Percentiles rank a stretch among this genome's conserved stretches.
These are phyloP conservation scores for Trissolcus brochymenae DNA, from an alignment of 2,888 invertebrate species.

Conservation along the genomic window DNA sequence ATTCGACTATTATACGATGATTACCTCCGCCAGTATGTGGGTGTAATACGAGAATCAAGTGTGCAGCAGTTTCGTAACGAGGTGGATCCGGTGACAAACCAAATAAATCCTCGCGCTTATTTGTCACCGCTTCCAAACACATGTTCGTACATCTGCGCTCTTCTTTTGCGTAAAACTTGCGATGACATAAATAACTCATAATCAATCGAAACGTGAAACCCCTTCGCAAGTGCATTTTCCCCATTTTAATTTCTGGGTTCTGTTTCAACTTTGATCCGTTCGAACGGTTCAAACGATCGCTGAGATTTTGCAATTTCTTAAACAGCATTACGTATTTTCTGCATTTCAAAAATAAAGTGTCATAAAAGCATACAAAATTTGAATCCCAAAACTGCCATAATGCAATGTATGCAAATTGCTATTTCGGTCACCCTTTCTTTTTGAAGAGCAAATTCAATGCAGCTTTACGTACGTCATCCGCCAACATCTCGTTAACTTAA, in stretches of 20 bases:
- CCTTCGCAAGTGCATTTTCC: background rate
- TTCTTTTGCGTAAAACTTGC: constrained; percentile 32
- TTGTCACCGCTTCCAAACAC: constrained; percentile 65
- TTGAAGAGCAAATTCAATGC: constrained; percentile 61
- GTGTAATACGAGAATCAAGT: constrained; percentile 74
- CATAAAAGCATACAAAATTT: constrained; percentile 44
- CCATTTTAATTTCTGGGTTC: background rate
- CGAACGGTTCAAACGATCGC: background rate
- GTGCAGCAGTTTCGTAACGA: constrained; percentile 64
- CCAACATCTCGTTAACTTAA: constrained; percentile 38
- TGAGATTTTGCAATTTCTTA: too few species aligned
- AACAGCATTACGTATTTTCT: too few species aligned
- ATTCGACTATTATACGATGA: constrained; percentile 74
- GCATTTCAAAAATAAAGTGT: too few species aligned
- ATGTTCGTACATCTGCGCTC: constrained; percentile 67
- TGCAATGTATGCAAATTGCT: constrained; percentile 54
- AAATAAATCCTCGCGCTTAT: constrained; percentile 66
- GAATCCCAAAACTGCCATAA: constrained; percentile 46
- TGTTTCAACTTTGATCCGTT: background rate
- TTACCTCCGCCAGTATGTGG: constrained; percentile 71
- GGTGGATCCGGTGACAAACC: constrained; percentile 69
- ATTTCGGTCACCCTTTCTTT: constrained; percentile 51
- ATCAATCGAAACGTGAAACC: constrained; percentile 30
- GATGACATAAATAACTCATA: constrained; percentile 29
- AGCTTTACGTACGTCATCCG: constrained; percentile 54